Evolutionary conservation across 2,888 invertebrate species (phyloP), one percentile per base, ranked within the genome.

Genomic region (Ennomos fuscantarius): DNA sequence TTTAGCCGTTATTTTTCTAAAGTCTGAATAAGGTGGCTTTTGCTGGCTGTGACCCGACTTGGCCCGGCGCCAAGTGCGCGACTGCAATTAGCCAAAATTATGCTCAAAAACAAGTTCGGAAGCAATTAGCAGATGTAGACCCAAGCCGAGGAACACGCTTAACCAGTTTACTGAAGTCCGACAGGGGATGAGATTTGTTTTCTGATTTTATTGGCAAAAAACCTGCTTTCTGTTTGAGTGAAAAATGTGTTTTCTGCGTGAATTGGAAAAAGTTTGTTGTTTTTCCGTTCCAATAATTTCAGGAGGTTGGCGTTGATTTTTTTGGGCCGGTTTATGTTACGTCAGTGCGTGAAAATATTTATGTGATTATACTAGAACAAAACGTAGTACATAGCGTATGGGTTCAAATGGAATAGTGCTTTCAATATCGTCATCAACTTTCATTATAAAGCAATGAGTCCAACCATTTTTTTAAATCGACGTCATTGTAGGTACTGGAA

Each of bases 1-100:
- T 61, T 58, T 65, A 63, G 56, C 47, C 59, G 58, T 47, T 50
- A 52, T 62, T 63, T 66, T 69, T 70, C 73, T 76, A 76, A 72
- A 78, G 73, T 74, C 73, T 69, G 60, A 60, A 60, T 55, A 84
- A 81, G 79, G 80, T 80, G 76, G 74, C 74, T 79, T 82, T 81
- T 78, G 74, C 72, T 70, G 74, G 62, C 55, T 54, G 41, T 69
- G 74, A 76, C 76, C 76, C 70, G 69, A 74, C 76, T 81, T 87
- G 89, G 87, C 86, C 66, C 65, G 47, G 66, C 66, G 85, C 89
- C 89, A 79, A 86, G 80, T 78, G 78, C 82, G 76, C 82, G 81
- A 76, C 76, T 79, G 88, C 87, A 89, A 89, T 91, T 91, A 90
- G 88, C 88, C 82, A 79, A 87, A 90, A 89, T 89, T 86, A 87